phyloP scores from a whole-genome alignment of 2,113 vertebrate species.

The Athene noctua region DNA sequence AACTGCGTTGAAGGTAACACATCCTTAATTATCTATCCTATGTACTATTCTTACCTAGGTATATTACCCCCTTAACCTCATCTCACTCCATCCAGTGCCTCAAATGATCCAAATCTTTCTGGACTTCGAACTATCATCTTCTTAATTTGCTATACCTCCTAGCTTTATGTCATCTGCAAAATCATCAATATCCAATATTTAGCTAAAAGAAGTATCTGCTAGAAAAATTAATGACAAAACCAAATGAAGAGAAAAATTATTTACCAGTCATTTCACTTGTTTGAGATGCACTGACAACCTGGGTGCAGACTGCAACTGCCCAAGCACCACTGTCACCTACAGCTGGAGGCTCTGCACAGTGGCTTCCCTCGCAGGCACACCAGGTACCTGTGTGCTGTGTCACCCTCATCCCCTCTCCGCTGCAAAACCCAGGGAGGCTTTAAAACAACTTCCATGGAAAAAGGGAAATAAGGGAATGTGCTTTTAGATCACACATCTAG shows the following conservation, averaged over 20 bases:
- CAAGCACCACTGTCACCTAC: neutral
- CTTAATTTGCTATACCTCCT: slow-evolving; percentile 39
- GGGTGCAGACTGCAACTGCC: neutral
- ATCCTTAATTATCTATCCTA: neutral
- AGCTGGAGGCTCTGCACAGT: neutral
- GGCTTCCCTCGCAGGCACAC: neutral
- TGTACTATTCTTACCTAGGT: slow-evolving; percentile 33
- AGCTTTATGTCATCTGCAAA: slow-evolving; percentile 50
- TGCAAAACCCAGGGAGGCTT: neutral
- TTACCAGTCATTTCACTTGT: neutral
- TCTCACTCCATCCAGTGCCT: slow-evolving; percentile 40
- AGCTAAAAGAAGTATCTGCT: slow-evolving; percentile 7
- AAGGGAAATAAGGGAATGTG: neutral
- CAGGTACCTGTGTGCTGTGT: neutral
- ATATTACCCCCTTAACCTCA: slow-evolving; percentile 33
- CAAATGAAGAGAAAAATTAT: neutral
- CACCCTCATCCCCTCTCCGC: neutral
- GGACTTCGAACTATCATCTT: slow-evolving; percentile 45
- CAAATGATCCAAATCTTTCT: slow-evolving; percentile 51
- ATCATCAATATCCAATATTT: slow-evolving; percentile 23
- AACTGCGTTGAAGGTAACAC: neutral
- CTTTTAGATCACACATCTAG: neutral
- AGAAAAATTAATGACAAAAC: neutral
- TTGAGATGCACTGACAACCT: neutral
- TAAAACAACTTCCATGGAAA: neutral